Conservation (phyloP, 2,888 invertebrate species). For the Hesperia comma region DNA sequence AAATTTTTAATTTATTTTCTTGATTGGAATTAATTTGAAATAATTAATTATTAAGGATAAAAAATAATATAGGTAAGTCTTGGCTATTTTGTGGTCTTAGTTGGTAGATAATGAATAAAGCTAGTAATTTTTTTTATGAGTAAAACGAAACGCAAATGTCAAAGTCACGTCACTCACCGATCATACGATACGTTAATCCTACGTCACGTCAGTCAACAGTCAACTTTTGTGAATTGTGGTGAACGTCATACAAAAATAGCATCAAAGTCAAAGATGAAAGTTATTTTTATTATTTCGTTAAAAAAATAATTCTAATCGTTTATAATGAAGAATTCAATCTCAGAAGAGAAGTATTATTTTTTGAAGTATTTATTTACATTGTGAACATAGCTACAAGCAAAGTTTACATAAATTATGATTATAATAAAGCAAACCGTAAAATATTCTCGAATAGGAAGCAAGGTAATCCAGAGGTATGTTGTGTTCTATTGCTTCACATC, state of each 20-base stretch:
- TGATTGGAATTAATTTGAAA: too few species aligned
- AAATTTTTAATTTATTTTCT: too few species aligned
- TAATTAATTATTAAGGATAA: too few species aligned
- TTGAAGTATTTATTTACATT: constrained; percentile 52
- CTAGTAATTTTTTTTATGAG: too few species aligned
- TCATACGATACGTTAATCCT: neutral
- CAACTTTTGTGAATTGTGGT: constrained; percentile 2
- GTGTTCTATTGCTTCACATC: constrained; percentile 42
- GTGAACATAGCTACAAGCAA: constrained; percentile 56
- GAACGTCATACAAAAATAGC: constrained; percentile 74
- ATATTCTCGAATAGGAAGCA: constrained; percentile 70
- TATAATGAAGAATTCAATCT: constrained; percentile 56
- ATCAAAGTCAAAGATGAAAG: constrained; percentile 76
- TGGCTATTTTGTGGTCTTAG: too few species aligned
- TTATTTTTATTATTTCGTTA: constrained; percentile 74
- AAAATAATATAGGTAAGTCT: too few species aligned
- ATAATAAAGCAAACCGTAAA: constrained; percentile 72
- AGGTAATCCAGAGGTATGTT: constrained; percentile 70
- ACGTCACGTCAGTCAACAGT: constrained; percentile 2
- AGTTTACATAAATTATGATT: constrained; percentile 77
- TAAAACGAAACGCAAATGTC: constrained; percentile 22
- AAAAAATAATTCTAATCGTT: constrained; percentile 54
- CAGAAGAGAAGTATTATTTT: constrained; percentile 51
- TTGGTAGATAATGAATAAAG: too few species aligned
- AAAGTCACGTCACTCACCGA: constrained; percentile 12